Evolutionary conservation across 2,888 invertebrate species (phyloP), one percentile per base, ranked within the genome.

Genomic region (Ptychoptera albimana): DNA sequence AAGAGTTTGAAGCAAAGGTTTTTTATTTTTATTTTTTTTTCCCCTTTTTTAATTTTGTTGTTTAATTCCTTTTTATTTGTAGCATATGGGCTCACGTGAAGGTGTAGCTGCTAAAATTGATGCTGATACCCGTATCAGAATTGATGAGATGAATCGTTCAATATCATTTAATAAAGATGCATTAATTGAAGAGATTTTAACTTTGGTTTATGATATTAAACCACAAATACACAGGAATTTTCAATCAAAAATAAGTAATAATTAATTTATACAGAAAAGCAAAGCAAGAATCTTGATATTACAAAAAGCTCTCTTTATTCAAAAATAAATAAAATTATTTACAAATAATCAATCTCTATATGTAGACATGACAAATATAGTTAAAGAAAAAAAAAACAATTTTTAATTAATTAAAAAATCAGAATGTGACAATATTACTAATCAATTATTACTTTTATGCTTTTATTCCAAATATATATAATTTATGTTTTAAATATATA

Each of bases 81-180:
- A 85, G 82, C 84, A 89, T 60, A 82, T 91, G 80, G 91, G 91
- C 43, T 86, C 88, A 2, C 73, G 85, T 59, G 89, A 89, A 62
- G 88, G 87, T 58, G 86, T 87, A 42, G 88, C 89, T n/a, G 78
- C 82, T 31, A 80, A 82, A 58, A 91, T 92, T 53, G 89, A 89
- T 50, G 74, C 74, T 1, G 85, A 84, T 55, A 89, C 91, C 31
- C 75, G 72, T 56, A 65, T 76, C 46, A 82, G 82, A 64, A 82
- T 91, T 48, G 78, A 78, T 11, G 83, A 84, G 57, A 87, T 91
- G 81, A 84, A 82, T 64, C 72, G 70, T 53, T 75, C 79, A 55
- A 78, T 91, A 9, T 58, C 66, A 37, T 60, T 64, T 36, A 78
- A 85, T 61, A 81, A 85, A 63, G 78, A 80, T 50, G 65, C 71